Base-by-base conservation (phyloP, 2,797 vertebrate genomes). In the Prionace glauca region DNA sequence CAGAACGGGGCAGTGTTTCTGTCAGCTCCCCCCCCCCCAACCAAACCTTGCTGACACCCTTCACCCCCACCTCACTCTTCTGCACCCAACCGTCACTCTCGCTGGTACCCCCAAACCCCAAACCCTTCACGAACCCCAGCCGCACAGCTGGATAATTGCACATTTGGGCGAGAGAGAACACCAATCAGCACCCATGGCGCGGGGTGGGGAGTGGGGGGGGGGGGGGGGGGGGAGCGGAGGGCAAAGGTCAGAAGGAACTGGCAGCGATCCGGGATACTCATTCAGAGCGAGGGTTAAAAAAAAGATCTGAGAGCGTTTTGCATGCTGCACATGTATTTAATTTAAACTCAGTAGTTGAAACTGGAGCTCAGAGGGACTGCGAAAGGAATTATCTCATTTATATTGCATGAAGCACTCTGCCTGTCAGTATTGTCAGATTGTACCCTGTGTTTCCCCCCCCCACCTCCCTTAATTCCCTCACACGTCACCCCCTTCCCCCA, bases 241-340 rank as follows among this genome's bases (percentile, higher is more conserved):
- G 20, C 36, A 45, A 24, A 84, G 81, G 36, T 24, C 81, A 84
- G 81, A 45, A 36, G 10, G 41, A 84, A 45, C 45, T 84, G 81
- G 81, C 81, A 84, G 81, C 20, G 20, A 45, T 20, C 41, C 81
- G 24, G 20, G 8, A 0, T 8, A 10, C 20, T 84, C 22, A 20
- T 45, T 84, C 22, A 84, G 20, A 20, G 20, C 10, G 74, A 74
- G 71, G 45, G 45, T 41, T 41, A 0, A 77, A 79, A 7, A 84
- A 45, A 45, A 84, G 24, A 84, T 84, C 79, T 84, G 81, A 45
- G 41, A 22, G 81, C 81, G 45, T 8, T 84, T 84, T 84, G 81
- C 81, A 84, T 84, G 81, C 81, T 84, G 10, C 81, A 24, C 81
- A 84, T 84, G 81, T 84, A 84, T 84, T 84, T 84, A 84, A 84